phyloP scores from a whole-genome alignment of 2,888 invertebrate species.

The Caenorhabditis sulstoni region DNA sequence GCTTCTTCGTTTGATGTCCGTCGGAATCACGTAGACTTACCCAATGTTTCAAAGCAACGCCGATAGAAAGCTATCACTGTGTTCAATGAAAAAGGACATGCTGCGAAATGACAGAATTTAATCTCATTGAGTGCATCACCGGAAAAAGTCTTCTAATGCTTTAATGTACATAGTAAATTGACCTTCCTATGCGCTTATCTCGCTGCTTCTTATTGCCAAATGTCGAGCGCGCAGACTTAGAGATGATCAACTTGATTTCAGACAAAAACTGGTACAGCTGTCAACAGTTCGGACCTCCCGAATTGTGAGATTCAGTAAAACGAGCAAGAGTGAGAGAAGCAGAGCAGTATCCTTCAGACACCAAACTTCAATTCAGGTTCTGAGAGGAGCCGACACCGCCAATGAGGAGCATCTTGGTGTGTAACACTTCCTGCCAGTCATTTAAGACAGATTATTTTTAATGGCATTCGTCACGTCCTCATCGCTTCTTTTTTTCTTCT shows the following conservation, averaged over 20 bases:
- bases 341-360: too few species aligned
- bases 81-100: not conserved
- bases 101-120: conserved; percentile 42
- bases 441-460: conserved; percentile 55
- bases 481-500: conserved; percentile 11
- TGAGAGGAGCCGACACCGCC: not conserved
- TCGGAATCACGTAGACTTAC: too few species aligned
- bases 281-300: too few species aligned
- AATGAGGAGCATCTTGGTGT: conserved; percentile 27
- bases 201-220: conserved; percentile 23
- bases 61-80: not conserved
- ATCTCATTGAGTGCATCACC: conserved; percentile 57
- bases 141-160: conserved; percentile 52
- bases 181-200: conserved; percentile 26
- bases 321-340: too few species aligned
- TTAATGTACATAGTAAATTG: conserved; percentile 58
- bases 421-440: conserved; percentile 50
- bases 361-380: conserved; percentile 29
- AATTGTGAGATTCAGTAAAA: conserved; percentile 11
- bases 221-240: conserved; percentile 6
- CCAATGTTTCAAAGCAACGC: too few species aligned
- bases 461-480: conserved; percentile 49
- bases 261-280: not conserved
- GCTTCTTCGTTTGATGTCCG: not conserved
- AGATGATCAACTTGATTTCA: not conserved